Evolutionary conservation across 2,888 invertebrate species (phyloP).

Genomic region (Pyralis farinalis): DNA sequence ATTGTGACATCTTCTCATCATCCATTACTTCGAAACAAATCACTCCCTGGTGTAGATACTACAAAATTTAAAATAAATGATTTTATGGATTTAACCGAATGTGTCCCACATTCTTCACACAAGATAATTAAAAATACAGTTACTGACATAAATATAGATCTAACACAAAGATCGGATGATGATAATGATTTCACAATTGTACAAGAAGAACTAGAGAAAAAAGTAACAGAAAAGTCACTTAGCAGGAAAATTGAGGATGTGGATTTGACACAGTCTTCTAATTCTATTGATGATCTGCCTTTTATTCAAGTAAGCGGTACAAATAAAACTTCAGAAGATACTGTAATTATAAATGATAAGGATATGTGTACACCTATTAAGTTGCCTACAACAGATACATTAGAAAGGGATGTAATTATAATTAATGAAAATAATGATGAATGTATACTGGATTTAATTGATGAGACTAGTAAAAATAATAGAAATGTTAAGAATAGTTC

Average conservation of each 20-base stretch:
- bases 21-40: too few species aligned
- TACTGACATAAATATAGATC: constrained; percentile 34
- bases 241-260: constrained; percentile 33
- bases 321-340: constrained; percentile 37
- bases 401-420: neutral
- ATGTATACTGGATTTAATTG: constrained; percentile 29
- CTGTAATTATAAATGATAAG: constrained; percentile 32
- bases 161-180: constrained; percentile 30
- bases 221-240: neutral
- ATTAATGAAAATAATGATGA: constrained; percentile 8
- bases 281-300: constrained; percentile 47
- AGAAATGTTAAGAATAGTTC: constrained; percentile 10
- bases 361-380: constrained; percentile 20
- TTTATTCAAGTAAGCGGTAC: constrained; percentile 31
- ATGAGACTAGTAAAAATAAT: neutral
- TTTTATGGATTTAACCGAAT: constrained; percentile 16
- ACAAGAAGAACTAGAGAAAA: constrained; percentile 1
- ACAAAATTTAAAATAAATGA: constrained; percentile 19
- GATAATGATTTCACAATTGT: constrained; percentile 7
- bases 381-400: neutral
- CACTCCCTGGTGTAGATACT: neutral
- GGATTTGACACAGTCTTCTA: constrained; percentile 55
- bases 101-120: constrained; percentile 1
- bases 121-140: constrained; percentile 1
- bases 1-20: constrained; percentile 20